Percentiles rank a stretch among this genome's conserved stretches.
phyloP scores from a whole-genome alignment of 2,888 invertebrate species.

The Drosophila parthenogenetica region DNA sequence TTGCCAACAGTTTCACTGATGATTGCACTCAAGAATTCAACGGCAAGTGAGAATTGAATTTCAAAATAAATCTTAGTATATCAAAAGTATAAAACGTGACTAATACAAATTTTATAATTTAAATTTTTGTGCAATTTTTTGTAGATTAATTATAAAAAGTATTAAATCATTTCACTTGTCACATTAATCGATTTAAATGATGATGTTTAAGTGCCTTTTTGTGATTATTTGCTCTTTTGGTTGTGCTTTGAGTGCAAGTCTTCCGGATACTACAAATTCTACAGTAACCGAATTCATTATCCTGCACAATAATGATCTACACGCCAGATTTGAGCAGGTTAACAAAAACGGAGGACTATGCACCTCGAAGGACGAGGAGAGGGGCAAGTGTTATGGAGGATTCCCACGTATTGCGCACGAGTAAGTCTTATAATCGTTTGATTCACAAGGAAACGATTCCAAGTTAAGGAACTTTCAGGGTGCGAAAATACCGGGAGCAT shows the following conservation, averaged over 20 bases:
- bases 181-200: neutral
- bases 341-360: constrained; percentile 89
- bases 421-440: constrained; percentile 57
- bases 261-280: constrained; percentile 35
- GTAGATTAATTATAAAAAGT: too few species aligned
- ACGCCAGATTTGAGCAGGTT: constrained; percentile 93
- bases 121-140: too few species aligned
- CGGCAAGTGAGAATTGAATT: neutral
- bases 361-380: constrained; percentile 86
- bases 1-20: constrained; percentile 6
- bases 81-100: neutral
- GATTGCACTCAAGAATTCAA: constrained; percentile 2
- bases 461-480: constrained; percentile 80
- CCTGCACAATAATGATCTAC: constrained; percentile 96
- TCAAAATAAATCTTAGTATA: neutral
- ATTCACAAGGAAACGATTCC: too few species aligned
- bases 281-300: constrained; percentile 87
- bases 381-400: constrained; percentile 92
- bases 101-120: neutral
- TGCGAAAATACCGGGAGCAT: constrained; percentile 88
- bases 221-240: neutral
- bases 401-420: constrained; percentile 90
- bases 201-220: neutral
- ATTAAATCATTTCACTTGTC: neutral
- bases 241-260: constrained; percentile 34